Base-by-base conservation (phyloP, 2,797 vertebrate species). In the Pelodytes ibericus region DNA sequence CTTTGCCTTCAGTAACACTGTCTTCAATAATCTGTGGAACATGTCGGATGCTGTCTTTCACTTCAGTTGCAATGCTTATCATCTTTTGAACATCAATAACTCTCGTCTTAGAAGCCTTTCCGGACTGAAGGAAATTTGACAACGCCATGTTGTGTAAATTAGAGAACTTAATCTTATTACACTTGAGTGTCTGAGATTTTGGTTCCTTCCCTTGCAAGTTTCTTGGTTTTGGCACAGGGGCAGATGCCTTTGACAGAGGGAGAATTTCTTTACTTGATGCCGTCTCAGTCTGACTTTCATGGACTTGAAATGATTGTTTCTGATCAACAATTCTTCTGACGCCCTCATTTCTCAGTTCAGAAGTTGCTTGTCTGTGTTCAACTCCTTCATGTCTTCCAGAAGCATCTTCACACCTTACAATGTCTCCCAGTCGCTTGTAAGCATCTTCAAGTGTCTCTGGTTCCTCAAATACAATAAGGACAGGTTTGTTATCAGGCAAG, bases 341-440 rank as follows among this genome's bases (percentile, higher is more conserved):
- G 22, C 0, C 51, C 63, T 78, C 69, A 0, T 31, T 72, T 18
- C 0, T 67, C 57, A 61, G 6, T 2, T 84, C 56, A 0, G 25
- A 1, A 3, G 18, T 61, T 2, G 0, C 3, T 0, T 53, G 33
- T 71, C 29, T 41, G 26, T 31, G 0, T 4, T 39, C 61, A 53
- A 36, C 26, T 0, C 0, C 27, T 0, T 39, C 0, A 0, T 22
- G 1, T 31, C 61, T 36, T 0, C 58, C 0, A 0, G 31, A 1
- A 49, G 31, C 30, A 24, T 29, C 7, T 10, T 0, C 5, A 4
- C 36, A 41, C 1, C 58, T 79, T 16, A 87, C 8, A 2, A 81
- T 25, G 0, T 78, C 83, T 47, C 71, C 65, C 0, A 91, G 82
- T 0, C 31, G 56, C 9, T 61, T 26, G 72, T 82, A 89, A 0